Evolutionary conservation across 2,888 invertebrate species (phyloP), one percentile per base, ranked within the genome.

Genomic region (Digitonthophagus gazella): DNA sequence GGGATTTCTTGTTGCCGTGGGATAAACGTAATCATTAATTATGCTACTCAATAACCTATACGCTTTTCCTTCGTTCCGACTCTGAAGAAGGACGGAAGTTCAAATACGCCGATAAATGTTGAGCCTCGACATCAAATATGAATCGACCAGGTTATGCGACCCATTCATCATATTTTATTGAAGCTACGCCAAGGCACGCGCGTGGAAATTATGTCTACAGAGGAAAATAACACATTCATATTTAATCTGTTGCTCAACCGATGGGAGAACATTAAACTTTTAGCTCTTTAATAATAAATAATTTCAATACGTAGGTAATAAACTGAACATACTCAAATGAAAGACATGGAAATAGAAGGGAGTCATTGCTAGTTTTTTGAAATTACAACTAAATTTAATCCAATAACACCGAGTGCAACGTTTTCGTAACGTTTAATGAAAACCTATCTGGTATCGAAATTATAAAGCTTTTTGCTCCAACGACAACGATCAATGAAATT

Each of bases 11-110:
- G 58, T 58, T 58, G 15, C 58, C 19, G 11, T 58, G 16, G n/a
- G 61, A 18, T 18, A 61, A 61, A 19, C 20, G 61, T 18, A 61
- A n/a, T 61, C 20, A 61, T 61, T 61, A 61, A 61, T 61, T 61
- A 20, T 16, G 61, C 16, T 19, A 61, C 19, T 61, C 18, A 61
- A 19, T 20, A 20, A 18, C 61, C 14, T 16, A n/a, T n/a, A n/a
- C n/a, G n/a, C n/a, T n/a, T n/a, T n/a, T n/a, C n/a, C n/a, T n/a
- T n/a, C n/a, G n/a, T n/a, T n/a, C n/a, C n/a, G n/a, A n/a, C n/a
- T n/a, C n/a, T n/a, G n/a, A n/a, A n/a, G n/a, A n/a, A n/a, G n/a
- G n/a, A n/a, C n/a, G n/a, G n/a, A n/a, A n/a, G n/a, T n/a, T n/a
- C n/a, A n/a, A n/a, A n/a, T n/a, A n/a, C n/a, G n/a, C n/a, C n/a